These are phyloP conservation scores for Amphipyra tragopoginis DNA, from an alignment of 2,888 invertebrate genomes.

Conservation along the genomic window DNA sequence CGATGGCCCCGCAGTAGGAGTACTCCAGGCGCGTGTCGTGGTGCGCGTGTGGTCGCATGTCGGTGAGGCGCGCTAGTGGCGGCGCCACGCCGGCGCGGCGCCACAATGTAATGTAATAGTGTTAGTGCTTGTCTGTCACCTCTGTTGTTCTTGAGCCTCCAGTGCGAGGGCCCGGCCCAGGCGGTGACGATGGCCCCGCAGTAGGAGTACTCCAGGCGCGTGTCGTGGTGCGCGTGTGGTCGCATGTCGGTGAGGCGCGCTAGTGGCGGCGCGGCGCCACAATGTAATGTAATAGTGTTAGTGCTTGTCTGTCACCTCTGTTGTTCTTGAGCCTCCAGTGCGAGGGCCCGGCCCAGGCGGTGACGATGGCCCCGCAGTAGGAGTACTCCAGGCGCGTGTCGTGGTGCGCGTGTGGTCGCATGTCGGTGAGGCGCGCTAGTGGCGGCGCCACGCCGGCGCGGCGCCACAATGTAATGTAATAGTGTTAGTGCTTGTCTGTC, in stretches of 20 bases:
- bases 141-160: slow-evolving; percentile 91
- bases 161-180: slow-evolving; percentile 96
- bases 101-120: too few species aligned
- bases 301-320: slow-evolving; percentile 49
- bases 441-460: too few species aligned
- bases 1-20: slow-evolving; percentile 91
- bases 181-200: slow-evolving; percentile 88
- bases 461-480: slow-evolving; percentile 42
- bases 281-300: slow-evolving; percentile 36
- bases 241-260: too few species aligned
- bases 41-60: too few species aligned
- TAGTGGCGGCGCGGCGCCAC: too few species aligned
- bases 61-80: too few species aligned
- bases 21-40: slow-evolving; percentile 91
- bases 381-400: slow-evolving; percentile 92
- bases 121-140: too few species aligned
- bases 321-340: slow-evolving; percentile 95
- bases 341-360: slow-evolving; percentile 95
- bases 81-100: too few species aligned
- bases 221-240: slow-evolving; percentile 61
- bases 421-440: too few species aligned
- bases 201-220: slow-evolving; percentile 93
- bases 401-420: slow-evolving; percentile 23
- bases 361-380: slow-evolving; percentile 90
- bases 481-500: not conserved